Conservation (phyloP, 2,888 invertebrate species). For the Caenorhabditis zanzibari region DNA sequence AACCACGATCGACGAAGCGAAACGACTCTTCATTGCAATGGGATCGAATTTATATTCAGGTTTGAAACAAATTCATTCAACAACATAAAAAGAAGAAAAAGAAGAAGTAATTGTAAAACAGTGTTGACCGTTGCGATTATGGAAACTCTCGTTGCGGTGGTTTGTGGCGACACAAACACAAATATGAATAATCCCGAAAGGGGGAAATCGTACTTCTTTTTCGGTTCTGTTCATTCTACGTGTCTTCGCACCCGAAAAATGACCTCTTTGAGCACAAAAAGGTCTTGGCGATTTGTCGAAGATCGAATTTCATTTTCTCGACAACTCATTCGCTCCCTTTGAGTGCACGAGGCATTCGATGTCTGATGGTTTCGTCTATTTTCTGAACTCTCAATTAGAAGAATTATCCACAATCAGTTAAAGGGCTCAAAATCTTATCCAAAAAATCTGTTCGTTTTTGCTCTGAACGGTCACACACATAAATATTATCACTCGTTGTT, state of each 20-base stretch:
- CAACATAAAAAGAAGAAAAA: no score
- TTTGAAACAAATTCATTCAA: not conserved
- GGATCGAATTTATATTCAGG: constrained; percentile 58
- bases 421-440: not conserved
- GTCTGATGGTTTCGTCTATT: not conserved
- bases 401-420: not conserved
- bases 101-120: constrained; percentile 53
- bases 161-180: constrained; percentile 51
- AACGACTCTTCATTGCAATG: constrained; percentile 49
- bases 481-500: constrained; percentile 23
- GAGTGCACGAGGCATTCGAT: constrained; percentile 37
- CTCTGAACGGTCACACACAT: constrained; percentile 41
- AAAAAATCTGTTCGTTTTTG: constrained; percentile 43
- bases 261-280: constrained; percentile 54
- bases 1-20: not conserved
- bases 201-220: constrained; percentile 37
- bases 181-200: constrained; percentile 56
- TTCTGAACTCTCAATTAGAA: not conserved
- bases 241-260: constrained; percentile 35
- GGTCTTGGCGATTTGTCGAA: not conserved
- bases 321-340: constrained; percentile 3
- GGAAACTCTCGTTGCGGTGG: constrained; percentile 39
- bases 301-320: constrained; percentile 44
- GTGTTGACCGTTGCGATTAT: constrained; percentile 62
- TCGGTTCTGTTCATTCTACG: constrained; percentile 34